A percentile compares a stretch with the other conserved stretches of the same genome.
phyloP scores from a whole-genome alignment of 2,113 vertebrate species.

The Protobothrops mucrosquamatus region DNA sequence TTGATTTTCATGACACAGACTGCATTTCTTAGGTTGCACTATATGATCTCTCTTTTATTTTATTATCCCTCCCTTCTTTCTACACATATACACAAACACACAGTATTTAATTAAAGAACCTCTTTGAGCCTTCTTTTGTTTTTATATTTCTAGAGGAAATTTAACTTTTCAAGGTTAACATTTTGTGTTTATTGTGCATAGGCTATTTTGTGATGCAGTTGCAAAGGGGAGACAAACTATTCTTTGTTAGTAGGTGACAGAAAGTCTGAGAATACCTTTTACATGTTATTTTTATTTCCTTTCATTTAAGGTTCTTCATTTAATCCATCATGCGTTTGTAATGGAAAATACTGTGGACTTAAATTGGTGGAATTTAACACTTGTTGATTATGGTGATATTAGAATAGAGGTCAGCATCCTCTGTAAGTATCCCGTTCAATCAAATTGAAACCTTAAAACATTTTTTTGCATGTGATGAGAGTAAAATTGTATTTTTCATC shows the following conservation, averaged over 20 bases:
- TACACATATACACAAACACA: background rate
- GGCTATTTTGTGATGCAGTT: conserved; percentile 24
- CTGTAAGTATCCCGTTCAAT: conserved; percentile 45
- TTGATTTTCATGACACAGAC: background rate
- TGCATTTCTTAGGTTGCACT: background rate
- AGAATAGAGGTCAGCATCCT: background rate
- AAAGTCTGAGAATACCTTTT: background rate
- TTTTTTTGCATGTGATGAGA: conserved; percentile 14
- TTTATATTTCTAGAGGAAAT: background rate
- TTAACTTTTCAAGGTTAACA: conserved; percentile 4
- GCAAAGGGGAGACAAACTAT: background rate
- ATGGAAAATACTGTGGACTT: background rate
- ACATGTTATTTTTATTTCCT: conserved; percentile 13
- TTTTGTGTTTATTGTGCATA: conserved; percentile 11
- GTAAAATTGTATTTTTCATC: background rate
- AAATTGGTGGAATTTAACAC: background rate
- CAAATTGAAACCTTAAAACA: conserved; percentile 21
- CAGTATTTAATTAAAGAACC: background rate
- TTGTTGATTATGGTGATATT: background rate
- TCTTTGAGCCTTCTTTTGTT: conserved; percentile 1
- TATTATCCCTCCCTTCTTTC: background rate
- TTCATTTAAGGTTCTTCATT: conserved; percentile 3
- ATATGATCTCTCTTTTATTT: conserved; percentile 1
- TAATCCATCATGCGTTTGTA: background rate
- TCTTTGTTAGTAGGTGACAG: background rate